These are phyloP conservation scores for Leptinotarsa peninsularis DNA, from an alignment of 2,888 invertebrate species.

Conservation along the genomic window DNA sequence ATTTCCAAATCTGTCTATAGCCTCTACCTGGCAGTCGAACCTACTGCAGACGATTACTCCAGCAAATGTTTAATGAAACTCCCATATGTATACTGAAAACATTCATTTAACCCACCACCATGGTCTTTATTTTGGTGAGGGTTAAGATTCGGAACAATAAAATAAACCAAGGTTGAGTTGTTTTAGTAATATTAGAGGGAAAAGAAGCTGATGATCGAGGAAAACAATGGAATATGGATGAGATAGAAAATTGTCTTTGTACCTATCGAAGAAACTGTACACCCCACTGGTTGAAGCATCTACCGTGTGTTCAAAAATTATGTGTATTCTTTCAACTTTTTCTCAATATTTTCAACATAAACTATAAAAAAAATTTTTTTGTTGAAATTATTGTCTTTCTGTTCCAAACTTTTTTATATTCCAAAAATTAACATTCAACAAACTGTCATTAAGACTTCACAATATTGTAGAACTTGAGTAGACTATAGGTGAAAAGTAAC, in stretches of 20 bases:
- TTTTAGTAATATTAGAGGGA: constrained; percentile 16
- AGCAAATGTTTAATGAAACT: constrained; percentile 6
- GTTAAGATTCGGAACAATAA: not conserved
- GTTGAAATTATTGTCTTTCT: too few species aligned
- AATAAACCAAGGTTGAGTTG: not conserved
- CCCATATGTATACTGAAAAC: not conserved
- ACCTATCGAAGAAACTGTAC: not conserved
- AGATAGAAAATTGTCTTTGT: not conserved
- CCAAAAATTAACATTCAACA: too few species aligned
- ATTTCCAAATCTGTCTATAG: not conserved
- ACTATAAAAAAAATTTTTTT: too few species aligned
- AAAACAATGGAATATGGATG: constrained; percentile 3
- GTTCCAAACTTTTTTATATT: too few species aligned
- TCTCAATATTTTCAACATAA: too few species aligned
- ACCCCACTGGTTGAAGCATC: not conserved
- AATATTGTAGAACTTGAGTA: too few species aligned
- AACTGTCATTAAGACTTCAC: too few species aligned
- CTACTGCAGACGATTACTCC: not conserved
- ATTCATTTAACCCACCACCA: constrained; percentile 10
- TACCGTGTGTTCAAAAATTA: too few species aligned
- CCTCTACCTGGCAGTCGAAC: not conserved
- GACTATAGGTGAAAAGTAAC: too few species aligned
- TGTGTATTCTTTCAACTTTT: too few species aligned
- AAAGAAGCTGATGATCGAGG: not conserved
- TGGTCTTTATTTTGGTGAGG: constrained; percentile 5